Evolutionary conservation across 2,888 invertebrate species (phyloP), one percentile per base, ranked within the genome.

Genomic region (Ennomos fuscantarius): DNA sequence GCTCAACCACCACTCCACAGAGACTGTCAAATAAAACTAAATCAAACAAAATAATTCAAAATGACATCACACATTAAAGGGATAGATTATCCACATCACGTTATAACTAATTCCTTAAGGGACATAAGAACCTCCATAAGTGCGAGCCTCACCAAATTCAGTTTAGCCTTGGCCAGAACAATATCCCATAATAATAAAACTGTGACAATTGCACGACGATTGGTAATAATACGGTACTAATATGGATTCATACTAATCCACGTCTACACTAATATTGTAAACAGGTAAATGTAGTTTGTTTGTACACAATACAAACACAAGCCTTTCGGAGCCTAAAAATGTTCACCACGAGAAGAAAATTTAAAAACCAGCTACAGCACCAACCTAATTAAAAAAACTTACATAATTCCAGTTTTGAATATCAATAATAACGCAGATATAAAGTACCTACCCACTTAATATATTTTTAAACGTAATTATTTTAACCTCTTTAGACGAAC

Each of bases 141-240:
- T 68, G 82, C 76, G 69, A 74, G 78, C 82, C 73, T 67, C 70
- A 73, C 89, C 88, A 80, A 87, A 85, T 85, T 76, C 63, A 86
- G 76, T 62, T 48, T 76, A 82, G 77, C 89, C 87, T 86, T 86
- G 82, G 70, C 60, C 60, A 75, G 82, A 87, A 90, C 89, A 90
- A 89, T 89, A 85, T 89, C 83, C 89, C 86, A 89, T 90, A 89
- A 88, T 85, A 87, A 87, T 87, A 86, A 86, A 86, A 86, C 82
- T 86, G 81, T 73, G 74, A 66, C 74, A 73, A 72, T 70, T 73
- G 73, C 70, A 75, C 72, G 69, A 70, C 67, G 71, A 72, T 71
- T 72, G 70, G 74, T 73, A 72, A 76, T 78, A 74, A 72, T 73
- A 69, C 65, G 65, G 62, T 59, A 68, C 32, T 34, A 33, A 39